These are phyloP conservation scores for Mythimna loreyi DNA, from an alignment of 2,888 invertebrate genomes.

Conservation along the genomic window DNA sequence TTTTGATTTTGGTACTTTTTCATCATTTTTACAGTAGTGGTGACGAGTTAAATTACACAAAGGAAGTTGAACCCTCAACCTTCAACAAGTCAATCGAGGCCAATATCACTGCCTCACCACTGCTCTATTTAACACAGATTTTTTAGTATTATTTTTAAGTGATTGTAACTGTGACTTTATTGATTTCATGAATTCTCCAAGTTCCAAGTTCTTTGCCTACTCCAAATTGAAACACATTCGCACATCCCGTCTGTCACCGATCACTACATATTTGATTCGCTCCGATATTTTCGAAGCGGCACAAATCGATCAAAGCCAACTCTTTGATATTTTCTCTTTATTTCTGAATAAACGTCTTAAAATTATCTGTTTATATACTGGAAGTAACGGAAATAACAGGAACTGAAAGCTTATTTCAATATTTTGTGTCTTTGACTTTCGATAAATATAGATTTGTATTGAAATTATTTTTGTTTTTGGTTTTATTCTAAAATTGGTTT, in stretches of 20 bases:
- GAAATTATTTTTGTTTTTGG: not conserved
- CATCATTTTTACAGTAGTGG: too few relatives aligned
- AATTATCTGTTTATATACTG: conserved; percentile 44
- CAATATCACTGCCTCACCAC: too few relatives aligned
- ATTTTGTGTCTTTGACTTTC: conserved; percentile 13
- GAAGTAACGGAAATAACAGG: conserved; percentile 37
- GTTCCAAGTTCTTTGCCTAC: not conserved
- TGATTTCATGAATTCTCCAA: not conserved
- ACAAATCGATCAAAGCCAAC: conserved; percentile 56
- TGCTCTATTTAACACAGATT: too few relatives aligned
- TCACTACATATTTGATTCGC: conserved; percentile 55
- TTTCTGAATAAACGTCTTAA: conserved; percentile 46
- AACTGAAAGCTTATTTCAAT: conserved; percentile 27
- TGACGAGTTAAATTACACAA: too few relatives aligned
- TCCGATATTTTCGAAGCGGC: conserved; percentile 47
- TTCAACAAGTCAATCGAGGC: too few relatives aligned
- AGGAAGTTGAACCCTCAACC: too few relatives aligned
- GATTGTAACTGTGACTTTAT: too few relatives aligned
- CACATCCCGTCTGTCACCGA: conserved; percentile 40
- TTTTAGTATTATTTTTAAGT: too few relatives aligned
- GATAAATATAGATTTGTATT: conserved; percentile 18
- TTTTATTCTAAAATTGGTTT: not conserved
- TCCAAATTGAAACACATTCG: conserved; percentile 42
- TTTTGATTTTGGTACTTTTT: too few relatives aligned
- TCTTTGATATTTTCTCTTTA: conserved; percentile 51